Evolutionary conservation across 2,797 vertebrate genomes (phyloP), one percentile per base, ranked within the genome.

Genomic region (Rhinatrema bivittatum): DNA sequence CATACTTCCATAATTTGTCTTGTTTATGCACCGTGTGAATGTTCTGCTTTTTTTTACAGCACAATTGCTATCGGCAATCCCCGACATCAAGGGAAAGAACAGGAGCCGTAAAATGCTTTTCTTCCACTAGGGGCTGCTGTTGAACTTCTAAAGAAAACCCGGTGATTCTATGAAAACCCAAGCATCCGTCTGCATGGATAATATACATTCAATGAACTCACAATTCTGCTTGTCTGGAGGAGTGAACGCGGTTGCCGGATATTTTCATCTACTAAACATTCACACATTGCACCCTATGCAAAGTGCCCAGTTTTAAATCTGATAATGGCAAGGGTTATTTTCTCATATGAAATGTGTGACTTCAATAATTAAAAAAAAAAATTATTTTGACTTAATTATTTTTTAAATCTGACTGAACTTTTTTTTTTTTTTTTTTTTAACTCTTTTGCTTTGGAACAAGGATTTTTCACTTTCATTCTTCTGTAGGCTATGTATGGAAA

Each of bases 61-160:
- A 42, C 32, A 27, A 53, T 37, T 29, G 41, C 24, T 43, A 20
- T 32, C 20, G 40, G 37, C n/a, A n/a, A n/a, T n/a, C n/a, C n/a
- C n/a, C n/a, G n/a, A n/a, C n/a, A n/a, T n/a, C n/a, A 44, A 43
- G 7, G 20, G 33, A 4, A 18, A 53, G 10, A 24, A 6, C 7
- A 12, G 4, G 22, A 4, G 9, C 9, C 27, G n/a, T 21, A 33
- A 26, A 26, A 9, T 21, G 9, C 9, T 3, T 25, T 14, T 19
- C 15, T 21, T 62, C 78, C 81, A 65, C 72, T 62, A 79, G 82
- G 77, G 75, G 81, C 43, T 62, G 73, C 82, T 84, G 74, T 72
- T 78, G 81, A 62, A 66, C 76, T 77, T 75, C 69, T 51, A 17
- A 60, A 64, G 31, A 51, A 56, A 19, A 33, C n/a, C n/a, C n/a